These are phyloP conservation scores for Myodes glareolus DNA, from an alignment of 2,113 vertebrate species.

Conservation along the genomic window DNA sequence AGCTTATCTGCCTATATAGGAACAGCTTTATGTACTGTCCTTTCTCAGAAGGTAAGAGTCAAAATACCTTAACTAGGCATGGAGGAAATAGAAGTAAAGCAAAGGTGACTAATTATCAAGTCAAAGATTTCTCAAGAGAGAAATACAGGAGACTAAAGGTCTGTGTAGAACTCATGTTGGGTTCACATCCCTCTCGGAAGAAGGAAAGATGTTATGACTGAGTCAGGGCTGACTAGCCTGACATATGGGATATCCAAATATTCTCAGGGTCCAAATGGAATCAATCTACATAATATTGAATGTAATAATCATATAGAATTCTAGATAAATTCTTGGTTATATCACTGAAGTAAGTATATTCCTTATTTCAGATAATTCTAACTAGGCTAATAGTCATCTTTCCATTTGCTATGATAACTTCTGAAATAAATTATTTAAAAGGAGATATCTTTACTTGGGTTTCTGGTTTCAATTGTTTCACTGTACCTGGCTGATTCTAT, in stretches of 20 bases:
- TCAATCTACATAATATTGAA: not conserved
- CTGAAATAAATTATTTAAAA: not conserved
- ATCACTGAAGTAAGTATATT: not conserved
- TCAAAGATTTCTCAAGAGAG: not conserved
- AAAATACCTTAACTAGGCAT: not conserved
- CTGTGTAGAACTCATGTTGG: too few species aligned
- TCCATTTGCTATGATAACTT: not conserved
- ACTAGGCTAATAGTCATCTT: not conserved
- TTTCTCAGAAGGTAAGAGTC: not conserved
- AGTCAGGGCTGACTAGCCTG: not conserved
- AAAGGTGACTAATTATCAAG: not conserved
- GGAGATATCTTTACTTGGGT: not conserved
- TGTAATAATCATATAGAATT: not conserved
- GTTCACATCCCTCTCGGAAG: not conserved
- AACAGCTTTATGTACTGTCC: not conserved
- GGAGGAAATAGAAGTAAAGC: not conserved
- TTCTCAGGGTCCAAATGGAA: not conserved
- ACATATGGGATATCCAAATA: not conserved
- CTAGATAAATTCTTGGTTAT: not conserved
- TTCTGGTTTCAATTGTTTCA: not conserved
- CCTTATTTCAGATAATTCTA: not conserved
- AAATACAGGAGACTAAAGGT: not conserved
- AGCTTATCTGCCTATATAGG: not conserved
- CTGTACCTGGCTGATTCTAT: not conserved
- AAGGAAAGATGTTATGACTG: not conserved